phyloP scores from a whole-genome alignment of 1,140 invertebrate species.

The Anoplophora glabripennis region DNA sequence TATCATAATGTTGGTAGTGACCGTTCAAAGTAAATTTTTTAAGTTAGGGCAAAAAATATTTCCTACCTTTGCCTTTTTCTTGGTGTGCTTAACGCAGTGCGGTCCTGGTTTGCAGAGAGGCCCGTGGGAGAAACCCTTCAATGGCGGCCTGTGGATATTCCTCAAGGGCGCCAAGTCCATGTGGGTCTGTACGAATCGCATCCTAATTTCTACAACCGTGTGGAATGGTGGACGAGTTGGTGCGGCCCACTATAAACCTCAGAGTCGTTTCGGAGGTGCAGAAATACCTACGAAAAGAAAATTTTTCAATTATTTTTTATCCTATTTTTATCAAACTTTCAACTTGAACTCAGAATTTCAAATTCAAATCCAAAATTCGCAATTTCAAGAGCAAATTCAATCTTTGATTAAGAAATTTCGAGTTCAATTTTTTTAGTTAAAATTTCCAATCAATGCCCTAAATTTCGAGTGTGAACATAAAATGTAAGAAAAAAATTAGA shows the following conservation, averaged over 20 bases:
- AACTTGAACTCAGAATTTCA: no score
- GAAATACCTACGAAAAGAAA: slow-evolving; percentile 71
- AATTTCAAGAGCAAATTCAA: no score
- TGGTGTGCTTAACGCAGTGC: slow-evolving; percentile 86
- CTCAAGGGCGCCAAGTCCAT: slow-evolving; percentile 81
- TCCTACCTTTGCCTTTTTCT: slow-evolving; percentile 70
- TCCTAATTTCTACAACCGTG: slow-evolving; percentile 89
- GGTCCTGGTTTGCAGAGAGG: slow-evolving; percentile 65
- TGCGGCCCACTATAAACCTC: slow-evolving; percentile 74
- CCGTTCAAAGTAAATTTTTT: no score
- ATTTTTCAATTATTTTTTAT: not conserved
- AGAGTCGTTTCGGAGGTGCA: slow-evolving; percentile 77
- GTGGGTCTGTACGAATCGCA: slow-evolving; percentile 93
- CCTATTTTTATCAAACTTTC: not conserved
- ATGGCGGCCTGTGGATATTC: slow-evolving; percentile 88
- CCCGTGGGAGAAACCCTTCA: slow-evolving; percentile 87
- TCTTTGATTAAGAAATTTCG: no score
- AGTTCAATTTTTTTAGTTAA: no score
- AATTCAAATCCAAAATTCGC: no score
- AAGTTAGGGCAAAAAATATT: no score
- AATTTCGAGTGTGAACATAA: no score
- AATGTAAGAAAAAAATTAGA: no score
- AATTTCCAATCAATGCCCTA: no score
- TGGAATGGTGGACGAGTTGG: slow-evolving; percentile 93
- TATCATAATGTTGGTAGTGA: not conserved